Percentiles rank a stretch among this genome's conserved stretches.
Conservation (phyloP, 2,797 vertebrate genomes). For the Octomys mimax region DNA sequence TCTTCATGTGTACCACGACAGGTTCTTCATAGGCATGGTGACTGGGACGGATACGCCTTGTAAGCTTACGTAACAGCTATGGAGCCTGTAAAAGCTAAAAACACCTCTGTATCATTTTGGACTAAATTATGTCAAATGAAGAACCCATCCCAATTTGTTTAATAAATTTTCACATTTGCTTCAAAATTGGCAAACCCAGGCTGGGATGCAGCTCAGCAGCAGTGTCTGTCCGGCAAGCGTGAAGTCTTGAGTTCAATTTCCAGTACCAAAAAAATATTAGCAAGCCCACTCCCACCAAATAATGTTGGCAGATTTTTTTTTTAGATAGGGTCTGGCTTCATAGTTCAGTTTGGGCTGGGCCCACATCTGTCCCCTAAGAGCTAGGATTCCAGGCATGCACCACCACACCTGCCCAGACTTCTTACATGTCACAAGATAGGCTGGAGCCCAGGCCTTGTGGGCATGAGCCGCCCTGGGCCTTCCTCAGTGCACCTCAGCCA, state of each 20-base stretch:
- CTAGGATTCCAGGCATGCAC: not conserved
- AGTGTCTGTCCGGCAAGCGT: too few species aligned
- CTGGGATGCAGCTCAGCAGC: too few species aligned
- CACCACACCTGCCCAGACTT: not conserved
- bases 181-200: not conserved
- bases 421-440: not conserved
- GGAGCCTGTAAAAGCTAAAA: not conserved
- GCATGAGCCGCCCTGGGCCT: not conserved
- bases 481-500: not conserved
- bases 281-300: not conserved
- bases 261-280: not conserved
- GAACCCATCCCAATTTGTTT: conserved; percentile 19
- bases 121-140: not conserved
- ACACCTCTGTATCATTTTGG: not conserved
- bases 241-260: too few species aligned
- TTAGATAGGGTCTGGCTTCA: not conserved
- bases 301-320: not conserved
- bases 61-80: not conserved
- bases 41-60: not conserved
- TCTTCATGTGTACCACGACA: not conserved
- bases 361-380: not conserved
- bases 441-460: not conserved
- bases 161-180: conserved; percentile 44
- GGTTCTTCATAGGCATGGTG: not conserved
- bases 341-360: not conserved